phyloP scores from a whole-genome alignment of 2,113 vertebrate genomes.

The Perca fluviatilis region DNA sequence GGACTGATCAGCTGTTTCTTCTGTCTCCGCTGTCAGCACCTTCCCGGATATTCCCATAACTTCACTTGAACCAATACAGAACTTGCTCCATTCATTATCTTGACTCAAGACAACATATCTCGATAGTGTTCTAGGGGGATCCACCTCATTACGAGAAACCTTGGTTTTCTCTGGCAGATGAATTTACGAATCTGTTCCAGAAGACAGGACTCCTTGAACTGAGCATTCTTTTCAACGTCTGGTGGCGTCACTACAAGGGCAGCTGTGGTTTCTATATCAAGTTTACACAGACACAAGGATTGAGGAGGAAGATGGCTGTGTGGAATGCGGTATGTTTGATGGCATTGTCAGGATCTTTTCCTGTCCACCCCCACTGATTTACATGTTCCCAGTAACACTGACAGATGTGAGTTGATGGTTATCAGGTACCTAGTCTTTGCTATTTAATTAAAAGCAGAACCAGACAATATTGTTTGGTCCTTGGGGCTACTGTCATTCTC shows the following conservation, averaged over 20 bases:
- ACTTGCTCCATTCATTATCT: not conserved
- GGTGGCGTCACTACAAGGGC: not conserved
- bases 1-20: no score
- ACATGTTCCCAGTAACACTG: slow-evolving; percentile 1
- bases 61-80: not conserved
- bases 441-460: slow-evolving; percentile 13
- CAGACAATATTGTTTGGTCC: not conserved
- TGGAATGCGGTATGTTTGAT: slow-evolving; percentile 45
- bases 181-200: not conserved
- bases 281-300: not conserved
- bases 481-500: slow-evolving; percentile 18
- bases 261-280: slow-evolving; percentile 1
- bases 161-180: not conserved
- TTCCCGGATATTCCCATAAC: not conserved
- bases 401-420: slow-evolving; percentile 36
- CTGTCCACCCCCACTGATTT: not conserved
- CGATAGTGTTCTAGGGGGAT: no score
- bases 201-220: not conserved
- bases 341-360: not conserved
- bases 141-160: not conserved
- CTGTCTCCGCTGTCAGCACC: no score
- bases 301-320: not conserved
- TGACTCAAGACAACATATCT: no score
- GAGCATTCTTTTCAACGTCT: not conserved
- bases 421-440: not conserved